Conservation (phyloP, 1,140 invertebrate species). For the Acromyrmex echinatior region DNA sequence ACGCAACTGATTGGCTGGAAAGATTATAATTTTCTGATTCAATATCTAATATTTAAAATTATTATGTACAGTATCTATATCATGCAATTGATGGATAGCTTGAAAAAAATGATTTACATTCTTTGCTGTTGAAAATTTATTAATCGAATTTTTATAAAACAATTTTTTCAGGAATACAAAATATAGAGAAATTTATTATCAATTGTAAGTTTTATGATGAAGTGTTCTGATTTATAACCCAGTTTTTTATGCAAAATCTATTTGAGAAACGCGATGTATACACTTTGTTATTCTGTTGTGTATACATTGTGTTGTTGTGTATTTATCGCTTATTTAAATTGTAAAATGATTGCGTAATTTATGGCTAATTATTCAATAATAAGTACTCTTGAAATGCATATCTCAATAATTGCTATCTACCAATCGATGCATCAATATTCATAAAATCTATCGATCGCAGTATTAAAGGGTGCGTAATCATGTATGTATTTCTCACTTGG, state of each 20-base stretch:
- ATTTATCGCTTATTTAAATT: constrained; percentile 13
- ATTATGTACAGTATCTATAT: constrained; percentile 10
- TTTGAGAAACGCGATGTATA: not conserved
- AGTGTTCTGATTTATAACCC: not conserved
- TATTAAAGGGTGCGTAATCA: not conserved
- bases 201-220: not conserved
- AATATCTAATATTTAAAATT: constrained; percentile 38
- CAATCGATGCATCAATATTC: not conserved
- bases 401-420: constrained; percentile 17
- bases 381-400: constrained; percentile 14
- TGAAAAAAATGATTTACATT: constrained; percentile 1
- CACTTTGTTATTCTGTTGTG: too few relatives aligned
- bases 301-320: not conserved
- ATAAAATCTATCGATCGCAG: constrained; percentile 1
- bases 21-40: constrained; percentile 27
- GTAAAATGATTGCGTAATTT: constrained; percentile 12
- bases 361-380: constrained; percentile 3
- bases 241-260: constrained; percentile 5
- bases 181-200: not conserved
- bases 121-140: not conserved
- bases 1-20: not conserved
- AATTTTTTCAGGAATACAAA: constrained; percentile 2
- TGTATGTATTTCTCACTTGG: not conserved
- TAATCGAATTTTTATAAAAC: not conserved
- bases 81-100: constrained; percentile 3